Conservation (phyloP, 2,888 invertebrate genomes). For the Drosophila dives region DNA sequence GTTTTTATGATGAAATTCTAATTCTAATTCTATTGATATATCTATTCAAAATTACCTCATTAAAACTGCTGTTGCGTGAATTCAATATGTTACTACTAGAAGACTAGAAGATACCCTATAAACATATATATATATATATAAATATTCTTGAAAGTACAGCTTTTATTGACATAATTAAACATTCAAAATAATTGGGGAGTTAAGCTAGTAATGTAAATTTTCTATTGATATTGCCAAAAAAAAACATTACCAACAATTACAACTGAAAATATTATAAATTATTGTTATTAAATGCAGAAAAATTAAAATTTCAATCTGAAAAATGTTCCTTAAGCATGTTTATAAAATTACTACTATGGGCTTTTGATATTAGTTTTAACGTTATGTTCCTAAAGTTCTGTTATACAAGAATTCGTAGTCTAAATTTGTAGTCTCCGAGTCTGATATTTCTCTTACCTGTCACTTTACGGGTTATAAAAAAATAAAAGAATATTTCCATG, state of each 20-base stretch:
- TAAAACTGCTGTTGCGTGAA: background rate
- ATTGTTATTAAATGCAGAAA: background rate
- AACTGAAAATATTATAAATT: background rate
- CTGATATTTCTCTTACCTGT: background rate
- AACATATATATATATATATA: background rate
- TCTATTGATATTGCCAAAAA: background rate
- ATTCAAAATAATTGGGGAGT: background rate
- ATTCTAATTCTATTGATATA: background rate
- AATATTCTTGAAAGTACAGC: background rate
- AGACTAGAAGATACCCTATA: background rate
- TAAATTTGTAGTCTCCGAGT: background rate
- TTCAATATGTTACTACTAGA: background rate
- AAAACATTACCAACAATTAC: too few relatives aligned
- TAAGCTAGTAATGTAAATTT: background rate
- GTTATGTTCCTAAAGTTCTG: too few relatives aligned
- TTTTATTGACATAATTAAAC: background rate
- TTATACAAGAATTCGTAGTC: background rate
- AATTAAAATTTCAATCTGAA: background rate
- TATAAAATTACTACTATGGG: too few relatives aligned
- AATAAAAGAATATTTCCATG: background rate
- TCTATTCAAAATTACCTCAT: background rate
- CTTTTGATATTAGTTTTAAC: background rate
- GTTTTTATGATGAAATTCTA: slow-evolving; percentile 35
- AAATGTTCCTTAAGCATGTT: background rate
- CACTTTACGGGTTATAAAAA: background rate